Evolutionary conservation across 2,113 vertebrate genomes (phyloP), one percentile per base, ranked within the genome.

Genomic region (Oncorhynchus keta): DNA sequence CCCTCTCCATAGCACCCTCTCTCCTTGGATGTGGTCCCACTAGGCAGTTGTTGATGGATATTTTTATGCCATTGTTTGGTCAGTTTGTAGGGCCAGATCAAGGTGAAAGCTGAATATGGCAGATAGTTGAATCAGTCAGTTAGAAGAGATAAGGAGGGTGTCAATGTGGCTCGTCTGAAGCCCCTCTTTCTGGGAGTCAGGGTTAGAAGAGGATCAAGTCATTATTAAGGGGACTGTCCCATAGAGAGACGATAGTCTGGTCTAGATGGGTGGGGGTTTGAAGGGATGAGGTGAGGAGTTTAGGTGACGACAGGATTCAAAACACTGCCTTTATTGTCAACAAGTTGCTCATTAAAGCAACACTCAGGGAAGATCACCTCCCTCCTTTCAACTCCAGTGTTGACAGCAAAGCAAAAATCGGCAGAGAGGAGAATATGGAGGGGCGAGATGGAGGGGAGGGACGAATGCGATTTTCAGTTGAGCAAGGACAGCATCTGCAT

Each of bases 401-500:
- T 28, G 11, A 82, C 78, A 82, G 76, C 84, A 80, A 77, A 81
- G 71, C 80, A 24, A 49, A 66, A 32, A 22, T 61, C 49, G 59
- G 57, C 18, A 24, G 67, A 9, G 24, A 30, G 59, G 26, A n/a
- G 59, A 55, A 5, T 39, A 73, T 35, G 62, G 4, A 24, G 24
- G 13, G 39, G 32, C 39, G 67, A 75, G 28, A 75, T 3, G 66
- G 70, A 24, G 76, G 74, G 70, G 80, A 85, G 80, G 81, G 84
- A 86, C 77, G 74, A 89, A 90, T 87, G 88, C 62, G 75, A 85
- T 89, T 93, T 89, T 84, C 88, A 91, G 85, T 87, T 75, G 70
- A 84, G 83, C 80, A 72, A 61, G 76, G 81, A 84, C 68, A 79
- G 82, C 82, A 83, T 88, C 85, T 74, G 59, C 79, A 86, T 89